Evolutionary conservation across 2,113 vertebrate species (phyloP).

Genomic region (Rhinolophus sinicus): DNA sequence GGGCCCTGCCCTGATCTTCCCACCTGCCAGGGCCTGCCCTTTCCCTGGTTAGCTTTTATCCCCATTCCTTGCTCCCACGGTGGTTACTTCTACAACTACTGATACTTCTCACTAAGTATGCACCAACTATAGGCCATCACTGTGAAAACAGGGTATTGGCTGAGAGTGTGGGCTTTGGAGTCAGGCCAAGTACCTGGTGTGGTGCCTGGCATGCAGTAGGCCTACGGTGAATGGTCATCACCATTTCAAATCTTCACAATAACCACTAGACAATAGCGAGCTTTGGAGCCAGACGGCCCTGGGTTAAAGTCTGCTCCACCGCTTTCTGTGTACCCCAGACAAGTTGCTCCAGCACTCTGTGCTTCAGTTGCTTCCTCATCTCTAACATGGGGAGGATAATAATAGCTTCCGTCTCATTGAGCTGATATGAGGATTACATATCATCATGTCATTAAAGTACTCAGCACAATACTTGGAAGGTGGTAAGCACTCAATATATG

Average conservation of each 20-base stretch:
- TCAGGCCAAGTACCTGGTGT: neutral
- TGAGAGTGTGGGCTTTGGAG: neutral
- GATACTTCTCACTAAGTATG: neutral
- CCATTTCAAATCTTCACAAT: neutral
- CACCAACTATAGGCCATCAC: neutral
- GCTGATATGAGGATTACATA: neutral
- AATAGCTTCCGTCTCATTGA: neutral
- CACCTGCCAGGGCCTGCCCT: neutral
- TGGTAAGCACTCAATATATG: neutral
- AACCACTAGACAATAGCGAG: neutral
- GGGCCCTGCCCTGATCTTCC: neutral
- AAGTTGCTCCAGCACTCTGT: neutral
- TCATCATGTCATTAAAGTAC: neutral
- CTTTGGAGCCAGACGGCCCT: neutral
- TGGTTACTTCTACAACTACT: neutral
- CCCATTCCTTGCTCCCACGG: neutral
- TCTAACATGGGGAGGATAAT: neutral
- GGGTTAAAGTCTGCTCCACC: neutral
- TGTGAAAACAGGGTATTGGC: neutral
- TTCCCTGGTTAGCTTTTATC: neutral
- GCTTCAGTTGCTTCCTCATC: neutral
- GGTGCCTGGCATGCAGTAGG: neutral
- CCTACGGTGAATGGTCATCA: neutral
- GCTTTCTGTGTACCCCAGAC: neutral
- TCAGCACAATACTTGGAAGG: neutral